Base-by-base conservation (phyloP, 2,797 vertebrate species). In the Typhlichthys subterraneus region DNA sequence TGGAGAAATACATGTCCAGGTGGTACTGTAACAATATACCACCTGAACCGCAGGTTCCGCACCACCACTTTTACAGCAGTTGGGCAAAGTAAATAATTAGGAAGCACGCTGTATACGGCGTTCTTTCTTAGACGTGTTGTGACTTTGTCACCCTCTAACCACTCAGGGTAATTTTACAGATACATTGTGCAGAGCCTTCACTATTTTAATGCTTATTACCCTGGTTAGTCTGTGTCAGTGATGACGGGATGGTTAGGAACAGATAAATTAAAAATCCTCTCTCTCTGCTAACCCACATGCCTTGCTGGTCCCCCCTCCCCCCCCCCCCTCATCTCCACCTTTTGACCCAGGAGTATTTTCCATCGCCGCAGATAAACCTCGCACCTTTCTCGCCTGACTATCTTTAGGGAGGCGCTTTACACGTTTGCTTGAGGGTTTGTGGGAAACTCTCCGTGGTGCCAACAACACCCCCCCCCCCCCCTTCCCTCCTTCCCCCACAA, bases 361-460 rank as follows among this genome's bases (percentile, higher is more conserved):
- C 79, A 48, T 73, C 56, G 75, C 53, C 53, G 46, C 75, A 90
- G 93, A 95, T 95, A 94, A 93, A 90, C 72, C 80, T 87, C 69
- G 79, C 86, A 89, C 86, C 90, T 88, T 91, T 81, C 48, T 81
- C 77, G 65, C 80, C 63, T 68, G 17, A 29, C 82, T 93, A 93
- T 93, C 91, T 93, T 85, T 64, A 50, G 75, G 88, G 86, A 90
- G 91, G 61, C 93, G 61, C 93, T 85, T 80, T 75, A 82, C 55
- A 54, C 61, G 68, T 68, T 65, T 48, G 70, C 64, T 65, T 61
- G 85, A 1, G 75, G 84, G 90, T 94, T 93, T 92, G 84, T 93
- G 91, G 92, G 90, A 94, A 93, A 79, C 84, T 82, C 76, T 87
- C 80, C 79, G 93, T 86, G 86, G 79, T 82, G 75, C 80, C 86